Conservation (phyloP, 2,888 invertebrate genomes). For the Carterocephalus palaemon region DNA sequence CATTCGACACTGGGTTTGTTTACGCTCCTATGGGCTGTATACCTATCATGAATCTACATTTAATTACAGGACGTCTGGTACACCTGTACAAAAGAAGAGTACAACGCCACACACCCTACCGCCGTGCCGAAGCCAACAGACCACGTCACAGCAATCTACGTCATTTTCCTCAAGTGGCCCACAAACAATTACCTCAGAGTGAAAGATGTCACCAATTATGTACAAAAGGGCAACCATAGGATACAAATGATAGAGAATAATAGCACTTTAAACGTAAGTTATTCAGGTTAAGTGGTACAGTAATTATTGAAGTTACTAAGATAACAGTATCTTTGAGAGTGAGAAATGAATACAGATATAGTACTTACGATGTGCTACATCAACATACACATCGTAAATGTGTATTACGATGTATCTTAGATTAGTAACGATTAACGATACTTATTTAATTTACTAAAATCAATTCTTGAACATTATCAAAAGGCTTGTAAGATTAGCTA, state of each 20-base stretch:
- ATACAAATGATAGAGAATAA: slow-evolving; percentile 51
- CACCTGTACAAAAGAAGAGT: slow-evolving; percentile 58
- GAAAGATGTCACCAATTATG: slow-evolving; percentile 41
- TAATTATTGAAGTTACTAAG: background rate
- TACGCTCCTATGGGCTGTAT: no score
- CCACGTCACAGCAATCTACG: slow-evolving; percentile 77
- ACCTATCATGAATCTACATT: no score
- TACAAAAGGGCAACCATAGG: slow-evolving; percentile 44
- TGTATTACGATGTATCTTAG: no score
- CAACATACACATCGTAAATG: no score
- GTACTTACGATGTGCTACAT: slow-evolving; percentile 11
- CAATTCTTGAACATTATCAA: no score
- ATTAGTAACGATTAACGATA: no score
- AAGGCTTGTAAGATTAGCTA: no score
- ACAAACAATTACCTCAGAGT: slow-evolving; percentile 65
- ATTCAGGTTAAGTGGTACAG: slow-evolving; percentile 24
- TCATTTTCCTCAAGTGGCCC: slow-evolving; percentile 85
- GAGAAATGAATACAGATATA: no score
- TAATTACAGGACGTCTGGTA: slow-evolving; percentile 92
- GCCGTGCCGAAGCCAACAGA: slow-evolving; percentile 38
- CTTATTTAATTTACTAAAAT: no score
- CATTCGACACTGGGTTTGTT: no score
- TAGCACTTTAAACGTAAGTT: slow-evolving; percentile 48
- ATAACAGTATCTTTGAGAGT: no score
- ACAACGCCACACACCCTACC: slow-evolving; percentile 44